Evolutionary conservation across 2,113 vertebrate species (phyloP), one percentile per base, ranked within the genome.

Genomic region (Phycodurus eques): DNA sequence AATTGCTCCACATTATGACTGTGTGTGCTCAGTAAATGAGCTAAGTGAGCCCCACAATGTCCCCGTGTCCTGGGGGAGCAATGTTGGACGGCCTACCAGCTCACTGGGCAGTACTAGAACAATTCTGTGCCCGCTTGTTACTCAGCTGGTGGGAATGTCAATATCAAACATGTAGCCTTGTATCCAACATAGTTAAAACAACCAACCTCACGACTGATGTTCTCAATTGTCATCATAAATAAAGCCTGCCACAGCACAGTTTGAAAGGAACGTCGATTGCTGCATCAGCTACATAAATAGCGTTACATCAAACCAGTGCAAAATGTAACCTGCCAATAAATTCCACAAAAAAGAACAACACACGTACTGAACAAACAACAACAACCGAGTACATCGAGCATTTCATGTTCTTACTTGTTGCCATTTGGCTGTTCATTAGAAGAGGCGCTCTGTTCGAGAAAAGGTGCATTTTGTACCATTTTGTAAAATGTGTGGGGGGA

Each of bases 1-100:
- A 83, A 80, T 69, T 13, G 76, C 75, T 70, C 56, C 71, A 62
- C 75, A 56, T 51, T 51, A 75, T 65, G 69, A 73, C 74, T 69
- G 67, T 39, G 66, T 79, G 68, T 72, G 78, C 70, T 73, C 75
- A 65, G 79, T 79, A 69, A 83, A 80, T 86, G 78, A 76, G 70
- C 79, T 74, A 10, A 73, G 80, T 66, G 79, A 82, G 61, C 20
- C 59, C 56, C 33, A 33, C 35, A 8, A 56, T 72, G 54, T 35
- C 42, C 75, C n/a, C 49, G 17, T 17, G 43, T 78, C 80, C 83
- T 67, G 3, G 56, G 81, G 84, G 82, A 81, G 64, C 14, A 4
- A 74, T 53, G 33, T 70, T 70, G 72, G 68, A 68, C 11, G 12
- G 59, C 33, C 27, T 67, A 39, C 46, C 44, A 47, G 69, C 76